These are phyloP conservation scores for Rhinoderma darwinii DNA, from an alignment of 2,113 vertebrate genomes.

Conservation along the genomic window DNA sequence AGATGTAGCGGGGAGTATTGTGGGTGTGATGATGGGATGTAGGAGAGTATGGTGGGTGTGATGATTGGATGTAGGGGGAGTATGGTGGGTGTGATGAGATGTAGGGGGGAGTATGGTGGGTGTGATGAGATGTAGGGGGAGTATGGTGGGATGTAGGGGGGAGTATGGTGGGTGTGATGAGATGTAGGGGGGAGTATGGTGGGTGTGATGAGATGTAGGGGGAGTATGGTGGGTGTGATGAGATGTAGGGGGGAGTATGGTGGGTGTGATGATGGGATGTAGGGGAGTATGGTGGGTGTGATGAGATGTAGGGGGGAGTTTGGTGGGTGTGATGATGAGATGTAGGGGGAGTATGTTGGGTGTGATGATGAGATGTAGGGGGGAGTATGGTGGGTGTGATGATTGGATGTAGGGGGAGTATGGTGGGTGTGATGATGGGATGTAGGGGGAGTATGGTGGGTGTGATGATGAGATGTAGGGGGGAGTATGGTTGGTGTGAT, in stretches of 20 bases:
- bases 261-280: not conserved
- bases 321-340: not conserved
- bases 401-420: not conserved
- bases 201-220: no score
- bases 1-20: not conserved
- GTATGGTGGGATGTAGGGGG: accelerated
- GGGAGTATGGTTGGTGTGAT: not conserved
- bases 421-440: not conserved
- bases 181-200: no score
- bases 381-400: not conserved
- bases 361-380: not conserved
- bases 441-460: not conserved
- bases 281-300: not conserved
- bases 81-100: not conserved
- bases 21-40: not conserved
- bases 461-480: not conserved
- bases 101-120: not conserved
- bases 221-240: no score
- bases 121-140: not conserved
- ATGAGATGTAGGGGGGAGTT: not conserved
- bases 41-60: not conserved
- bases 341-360: not conserved
- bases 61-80: not conserved
- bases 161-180: not conserved
- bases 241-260: not conserved